Percentiles rank a stretch among this genome's conserved stretches.
Conservation (phyloP, 2,888 invertebrate species). For the Entomobrya proxima region DNA sequence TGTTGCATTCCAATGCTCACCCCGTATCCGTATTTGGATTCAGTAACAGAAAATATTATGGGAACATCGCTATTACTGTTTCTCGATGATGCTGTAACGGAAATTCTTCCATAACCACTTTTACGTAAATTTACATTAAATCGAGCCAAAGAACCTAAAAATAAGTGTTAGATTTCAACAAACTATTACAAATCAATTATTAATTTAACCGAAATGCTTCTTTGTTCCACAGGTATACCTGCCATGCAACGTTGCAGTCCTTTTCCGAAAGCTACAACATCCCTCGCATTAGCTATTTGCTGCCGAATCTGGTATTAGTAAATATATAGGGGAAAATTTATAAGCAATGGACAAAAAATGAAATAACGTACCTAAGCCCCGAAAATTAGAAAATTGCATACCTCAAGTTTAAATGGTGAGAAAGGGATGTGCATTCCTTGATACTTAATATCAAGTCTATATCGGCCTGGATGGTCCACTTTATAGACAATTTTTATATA, state of each 20-base stretch:
- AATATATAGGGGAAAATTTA: background rate
- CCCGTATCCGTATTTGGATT: constrained; percentile 33
- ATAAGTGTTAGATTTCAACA: background rate
- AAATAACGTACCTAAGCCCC: background rate
- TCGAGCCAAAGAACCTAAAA: constrained; percentile 5
- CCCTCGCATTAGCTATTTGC: constrained; percentile 10
- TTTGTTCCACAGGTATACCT: too few relatives aligned
- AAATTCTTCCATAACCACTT: constrained; percentile 22
- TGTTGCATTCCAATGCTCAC: background rate
- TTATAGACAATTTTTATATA: constrained; percentile 38
- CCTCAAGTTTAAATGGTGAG: constrained; percentile 54
- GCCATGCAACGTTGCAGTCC: constrained; percentile 41
- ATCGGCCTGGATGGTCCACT: constrained; percentile 28
- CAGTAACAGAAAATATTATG: background rate
- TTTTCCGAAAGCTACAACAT: constrained; percentile 48
- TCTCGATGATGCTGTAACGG: background rate
- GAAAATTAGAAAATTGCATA: constrained; percentile 27
- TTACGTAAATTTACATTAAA: constrained; percentile 41
- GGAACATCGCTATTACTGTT: background rate
- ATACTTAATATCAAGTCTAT: constrained; percentile 44
- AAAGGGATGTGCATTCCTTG: constrained; percentile 21
- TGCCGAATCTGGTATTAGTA: background rate
- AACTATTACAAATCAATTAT: background rate
- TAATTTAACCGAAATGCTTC: background rate
- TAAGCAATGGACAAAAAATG: background rate